Base-by-base conservation (phyloP, 2,888 invertebrate genomes). In the Dione vanillae region DNA sequence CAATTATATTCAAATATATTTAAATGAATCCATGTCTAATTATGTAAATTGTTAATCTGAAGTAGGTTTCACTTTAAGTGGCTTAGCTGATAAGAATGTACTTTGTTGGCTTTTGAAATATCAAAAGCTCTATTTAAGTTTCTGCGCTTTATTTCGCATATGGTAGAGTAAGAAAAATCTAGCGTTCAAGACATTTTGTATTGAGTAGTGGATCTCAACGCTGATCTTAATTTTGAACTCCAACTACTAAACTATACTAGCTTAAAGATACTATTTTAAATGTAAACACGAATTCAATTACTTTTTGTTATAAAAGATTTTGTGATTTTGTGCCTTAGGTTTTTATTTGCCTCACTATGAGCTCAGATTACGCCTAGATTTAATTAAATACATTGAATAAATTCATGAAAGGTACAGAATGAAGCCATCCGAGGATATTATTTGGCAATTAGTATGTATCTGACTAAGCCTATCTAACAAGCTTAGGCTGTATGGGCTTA, bases 21-120 rank as follows among this genome's bases (percentile, higher is more conserved):
- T 61, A 61, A 61, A 61, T 61, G 10, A 43, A n/a, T 27, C n/a
- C 14, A 61, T 9, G 16, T 8, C 27, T 59, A 41, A 20, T 59
- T 40, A 59, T 43, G 59, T 41, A 59, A 59, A 61, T 61, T 61
- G 20, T 61, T 43, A 27, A 59, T 41, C 43, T 61, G 20, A 27
- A 61, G 43, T 27, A 61, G 20, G 43, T 61, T 61, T 61, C 20
- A 61, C 59, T 45, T 61, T 43, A 59, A 59, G 59, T 43, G 59
- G 11, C 27, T 61, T 27, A 59, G 43, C 14, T 19, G 16, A 19
- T 12, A 58, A 12, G 14, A 54, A 3, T n/a, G n/a, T 45, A 14
- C 43, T 61, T 6, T 45, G 2, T 10, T n/a, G 14, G 27, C 12
- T 43, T 59, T 43, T 11, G 10, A 10, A 43, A 20, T 43, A 27